Percentiles rank a stretch among this genome's conserved stretches.
These are phyloP conservation scores for Porites rus DNA, from an alignment of 92 coral and sea anemone genomes.

Conservation along the genomic window DNA sequence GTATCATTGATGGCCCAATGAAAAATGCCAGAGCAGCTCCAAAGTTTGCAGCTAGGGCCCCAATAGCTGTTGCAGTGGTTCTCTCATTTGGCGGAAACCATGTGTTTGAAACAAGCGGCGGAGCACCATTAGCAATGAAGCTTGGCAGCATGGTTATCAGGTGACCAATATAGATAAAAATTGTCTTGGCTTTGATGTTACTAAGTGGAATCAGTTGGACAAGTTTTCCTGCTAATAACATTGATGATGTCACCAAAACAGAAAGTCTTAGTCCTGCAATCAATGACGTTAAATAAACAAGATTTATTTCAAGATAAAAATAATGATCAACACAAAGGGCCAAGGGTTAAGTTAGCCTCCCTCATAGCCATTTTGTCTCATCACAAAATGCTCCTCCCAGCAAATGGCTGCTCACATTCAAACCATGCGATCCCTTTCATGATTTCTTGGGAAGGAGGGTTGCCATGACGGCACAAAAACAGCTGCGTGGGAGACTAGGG, in stretches of 20 bases:
- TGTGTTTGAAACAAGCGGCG: conserved; percentile 65
- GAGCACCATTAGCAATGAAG: conserved; percentile 53
- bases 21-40: conserved; percentile 70
- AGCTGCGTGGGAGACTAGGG: too few relatives aligned
- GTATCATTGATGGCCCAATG: conserved; percentile 73
- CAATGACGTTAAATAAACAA: not conserved
- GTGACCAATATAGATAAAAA: conserved; percentile 44
- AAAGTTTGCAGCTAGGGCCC: conserved; percentile 54
- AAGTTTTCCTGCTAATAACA: conserved; percentile 50
- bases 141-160: conserved; percentile 55
- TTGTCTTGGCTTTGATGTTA: conserved; percentile 8
- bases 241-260: conserved; percentile 33
- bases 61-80: conserved; percentile 80
- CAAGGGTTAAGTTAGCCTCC: too few relatives aligned
- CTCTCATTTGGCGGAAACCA: conserved; percentile 88
- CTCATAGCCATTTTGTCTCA: too few relatives aligned
- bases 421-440: too few relatives aligned
- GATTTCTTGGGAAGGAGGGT: too few relatives aligned
- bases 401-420: too few relatives aligned
- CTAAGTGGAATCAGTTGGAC: conserved; percentile 50
- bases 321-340: too few relatives aligned
- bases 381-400: too few relatives aligned
- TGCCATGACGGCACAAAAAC: too few relatives aligned
- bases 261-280: conserved; percentile 50
- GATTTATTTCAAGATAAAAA: too few relatives aligned